Percentiles rank a stretch among this genome's conserved stretches.
These are phyloP conservation scores for Calephelis virginiensis DNA, from an alignment of 1,140 invertebrate genomes.

Conservation along the genomic window DNA sequence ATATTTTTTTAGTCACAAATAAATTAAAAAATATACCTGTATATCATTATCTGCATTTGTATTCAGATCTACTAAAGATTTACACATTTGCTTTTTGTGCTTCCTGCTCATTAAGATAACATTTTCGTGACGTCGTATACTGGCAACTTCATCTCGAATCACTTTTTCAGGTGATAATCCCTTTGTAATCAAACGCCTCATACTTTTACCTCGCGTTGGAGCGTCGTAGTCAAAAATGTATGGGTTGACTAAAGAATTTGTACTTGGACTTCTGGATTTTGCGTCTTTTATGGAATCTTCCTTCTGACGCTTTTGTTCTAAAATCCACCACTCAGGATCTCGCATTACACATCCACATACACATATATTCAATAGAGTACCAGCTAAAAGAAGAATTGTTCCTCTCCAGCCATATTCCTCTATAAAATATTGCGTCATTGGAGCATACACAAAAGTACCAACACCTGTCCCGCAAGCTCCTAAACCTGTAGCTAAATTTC, in stretches of 20 bases:
- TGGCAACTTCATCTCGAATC: slow-evolving; percentile 81
- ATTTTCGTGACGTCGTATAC: slow-evolving; percentile 62
- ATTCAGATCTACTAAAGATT: slow-evolving; percentile 86
- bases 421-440: slow-evolving; percentile 87
- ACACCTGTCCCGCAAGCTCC: slow-evolving; percentile 94
- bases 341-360: slow-evolving; percentile 93
- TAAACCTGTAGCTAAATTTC: slow-evolving; percentile 94
- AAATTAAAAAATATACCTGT: slow-evolving; percentile 78
- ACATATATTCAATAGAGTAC: slow-evolving; percentile 91
- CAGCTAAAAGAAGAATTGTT: slow-evolving; percentile 89
- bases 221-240: slow-evolving; percentile 55
- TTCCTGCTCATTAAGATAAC: slow-evolving; percentile 51
- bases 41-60: slow-evolving; percentile 85
- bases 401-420: slow-evolving; percentile 91
- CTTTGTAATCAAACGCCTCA: slow-evolving; percentile 79
- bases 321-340: slow-evolving; percentile 88
- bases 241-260: slow-evolving; percentile 48
- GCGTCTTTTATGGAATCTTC: slow-evolving; percentile 38
- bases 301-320: slow-evolving; percentile 79
- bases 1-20: neutral
- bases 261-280: slow-evolving; percentile 65
- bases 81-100: slow-evolving; percentile 44
- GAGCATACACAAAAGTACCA: slow-evolving; percentile 91
- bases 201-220: slow-evolving; percentile 50
- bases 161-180: slow-evolving; percentile 83